A percentile compares a stretch with the other conserved stretches of the same genome.
Conservation (phyloP, 2,113 vertebrate species). For the Chamaea fasciata region DNA sequence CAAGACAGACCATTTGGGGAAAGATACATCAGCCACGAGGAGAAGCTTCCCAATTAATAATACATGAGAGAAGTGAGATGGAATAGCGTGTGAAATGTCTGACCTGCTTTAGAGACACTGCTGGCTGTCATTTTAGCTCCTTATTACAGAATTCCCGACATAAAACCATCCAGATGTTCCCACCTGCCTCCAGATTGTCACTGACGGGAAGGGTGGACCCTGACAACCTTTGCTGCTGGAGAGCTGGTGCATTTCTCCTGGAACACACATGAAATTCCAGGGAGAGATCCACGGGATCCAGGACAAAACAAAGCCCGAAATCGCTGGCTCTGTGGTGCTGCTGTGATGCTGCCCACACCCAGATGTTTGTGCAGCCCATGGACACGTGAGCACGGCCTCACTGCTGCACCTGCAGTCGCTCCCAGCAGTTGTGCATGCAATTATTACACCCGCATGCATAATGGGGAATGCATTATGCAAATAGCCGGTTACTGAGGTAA, state of each 20-base stretch:
- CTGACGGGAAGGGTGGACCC: background rate
- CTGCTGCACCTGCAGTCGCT: slow-evolving; percentile 18
- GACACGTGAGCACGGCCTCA: background rate
- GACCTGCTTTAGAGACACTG: slow-evolving; percentile 25
- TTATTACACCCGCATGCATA: background rate
- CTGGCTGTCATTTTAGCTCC: background rate
- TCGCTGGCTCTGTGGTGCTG: background rate
- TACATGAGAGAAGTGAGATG: background rate
- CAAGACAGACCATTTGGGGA: background rate
- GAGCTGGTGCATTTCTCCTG: background rate
- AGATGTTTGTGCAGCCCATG: background rate
- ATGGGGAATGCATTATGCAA: slow-evolving; percentile 2
- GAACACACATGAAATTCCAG: accelerated
- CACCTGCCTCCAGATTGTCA: background rate
- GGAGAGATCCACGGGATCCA: background rate
- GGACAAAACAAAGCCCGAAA: background rate
- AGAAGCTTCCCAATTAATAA: slow-evolving; percentile 46
- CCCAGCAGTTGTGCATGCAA: background rate
- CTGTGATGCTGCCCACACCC: background rate
- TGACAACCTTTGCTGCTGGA: background rate
- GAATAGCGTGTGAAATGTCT: background rate
- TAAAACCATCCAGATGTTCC: background rate
- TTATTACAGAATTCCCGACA: background rate
- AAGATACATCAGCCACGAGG: background rate
- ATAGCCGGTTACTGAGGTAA: background rate